These are phyloP conservation scores for Nomada fucata DNA, from an alignment of 2,888 invertebrate species.

Conservation along the genomic window DNA sequence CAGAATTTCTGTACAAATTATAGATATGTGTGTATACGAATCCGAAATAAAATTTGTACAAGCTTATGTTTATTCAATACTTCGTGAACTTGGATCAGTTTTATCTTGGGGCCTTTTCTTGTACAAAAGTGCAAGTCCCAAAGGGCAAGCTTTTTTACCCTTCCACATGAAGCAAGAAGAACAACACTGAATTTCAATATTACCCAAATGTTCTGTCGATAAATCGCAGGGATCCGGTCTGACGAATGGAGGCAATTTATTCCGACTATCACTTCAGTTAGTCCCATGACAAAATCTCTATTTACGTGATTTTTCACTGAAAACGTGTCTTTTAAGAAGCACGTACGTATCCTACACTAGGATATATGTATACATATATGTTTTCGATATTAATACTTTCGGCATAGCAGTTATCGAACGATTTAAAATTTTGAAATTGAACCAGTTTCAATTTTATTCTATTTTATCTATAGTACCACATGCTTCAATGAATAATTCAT, in stretches of 20 bases:
- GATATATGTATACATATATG: no score
- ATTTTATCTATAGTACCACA: no score
- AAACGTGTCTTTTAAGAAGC: background rate
- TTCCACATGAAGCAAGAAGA: background rate
- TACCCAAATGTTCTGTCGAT: slow-evolving; percentile 21
- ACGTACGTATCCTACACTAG: no score
- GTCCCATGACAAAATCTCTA: background rate
- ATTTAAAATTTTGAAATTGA: no score
- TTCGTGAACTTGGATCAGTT: background rate
- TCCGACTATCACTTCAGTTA: slow-evolving; percentile 8
- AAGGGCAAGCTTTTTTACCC: background rate
- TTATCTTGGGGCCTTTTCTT: background rate
- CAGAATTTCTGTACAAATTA: background rate
- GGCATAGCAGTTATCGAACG: no score
- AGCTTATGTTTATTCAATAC: background rate
- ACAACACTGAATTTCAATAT: slow-evolving; percentile 1
- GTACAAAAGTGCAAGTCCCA: background rate
- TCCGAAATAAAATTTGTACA: no score
- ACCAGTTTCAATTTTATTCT: no score
- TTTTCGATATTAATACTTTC: no score
- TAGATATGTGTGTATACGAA: background rate
- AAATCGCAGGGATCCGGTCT: slow-evolving; percentile 1
- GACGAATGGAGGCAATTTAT: slow-evolving; percentile 27
- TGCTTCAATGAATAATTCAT: no score
- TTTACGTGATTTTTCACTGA: slow-evolving; percentile 3